A percentile compares a stretch with the other conserved stretches of the same genome.
Conservation (phyloP, 2,113 vertebrate genomes). For the Callipepla squamata region DNA sequence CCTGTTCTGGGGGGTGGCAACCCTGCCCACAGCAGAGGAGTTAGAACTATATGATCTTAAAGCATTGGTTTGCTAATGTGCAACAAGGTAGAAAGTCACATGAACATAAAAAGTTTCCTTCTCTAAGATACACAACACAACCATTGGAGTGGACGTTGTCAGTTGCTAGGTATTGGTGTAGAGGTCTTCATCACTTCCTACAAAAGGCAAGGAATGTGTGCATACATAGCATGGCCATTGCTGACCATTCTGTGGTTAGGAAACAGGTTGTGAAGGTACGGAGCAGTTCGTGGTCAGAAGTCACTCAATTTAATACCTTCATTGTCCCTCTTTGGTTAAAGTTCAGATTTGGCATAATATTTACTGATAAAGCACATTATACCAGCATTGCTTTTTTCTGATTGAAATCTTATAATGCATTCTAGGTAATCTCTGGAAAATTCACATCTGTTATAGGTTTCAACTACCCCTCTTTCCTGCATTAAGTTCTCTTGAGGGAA, state of each 20-base stretch:
- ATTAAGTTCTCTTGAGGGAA: not conserved
- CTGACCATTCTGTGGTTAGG: not conserved
- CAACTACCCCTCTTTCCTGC: not conserved
- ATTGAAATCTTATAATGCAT: not conserved
- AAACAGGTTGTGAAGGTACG: not conserved
- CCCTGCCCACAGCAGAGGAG: too few species aligned
- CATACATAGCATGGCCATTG: not conserved
- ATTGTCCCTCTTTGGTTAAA: not conserved
- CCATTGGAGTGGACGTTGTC: rapidly evolving
- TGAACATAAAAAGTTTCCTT: not conserved
- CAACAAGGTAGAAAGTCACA: not conserved
- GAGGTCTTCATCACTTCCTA: not conserved
- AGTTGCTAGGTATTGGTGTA: rapidly evolving
- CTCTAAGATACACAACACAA: not conserved
- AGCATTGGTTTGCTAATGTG: not conserved
- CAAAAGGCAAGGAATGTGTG: too few species aligned
- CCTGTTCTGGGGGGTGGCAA: too few species aligned
- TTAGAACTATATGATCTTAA: too few species aligned
- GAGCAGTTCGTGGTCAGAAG: not conserved
- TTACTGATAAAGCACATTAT: not conserved
- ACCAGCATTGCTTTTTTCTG: not conserved
- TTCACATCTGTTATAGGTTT: not conserved
- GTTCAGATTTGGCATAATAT: not conserved
- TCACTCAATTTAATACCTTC: not conserved
- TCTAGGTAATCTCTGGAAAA: not conserved